A percentile compares a stretch with the other conserved stretches of the same genome.
Conservation (phyloP, 2,888 invertebrate genomes). For the Platycheirus albimanus region DNA sequence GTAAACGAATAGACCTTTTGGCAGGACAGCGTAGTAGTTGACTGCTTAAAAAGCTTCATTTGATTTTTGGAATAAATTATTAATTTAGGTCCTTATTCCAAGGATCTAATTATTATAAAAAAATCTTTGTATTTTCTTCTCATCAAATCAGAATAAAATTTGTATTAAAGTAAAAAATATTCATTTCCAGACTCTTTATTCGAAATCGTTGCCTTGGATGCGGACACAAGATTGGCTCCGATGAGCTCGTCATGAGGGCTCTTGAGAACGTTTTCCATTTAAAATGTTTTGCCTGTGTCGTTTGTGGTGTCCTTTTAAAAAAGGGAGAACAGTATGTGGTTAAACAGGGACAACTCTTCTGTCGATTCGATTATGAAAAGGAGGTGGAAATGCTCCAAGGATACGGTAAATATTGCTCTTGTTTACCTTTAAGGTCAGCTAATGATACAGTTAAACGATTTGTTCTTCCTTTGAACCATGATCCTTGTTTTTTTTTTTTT, state of each 20-base stretch:
- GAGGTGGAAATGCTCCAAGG: slow-evolving; percentile 89
- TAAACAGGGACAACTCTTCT: slow-evolving; percentile 90
- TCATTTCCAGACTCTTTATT: slow-evolving; percentile 86
- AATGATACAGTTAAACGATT: slow-evolving; percentile 45
- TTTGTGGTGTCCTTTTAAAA: slow-evolving; percentile 89
- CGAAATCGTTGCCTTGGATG: slow-evolving; percentile 89
- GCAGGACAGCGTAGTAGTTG: no score
- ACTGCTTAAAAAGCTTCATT: no score
- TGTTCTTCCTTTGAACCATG: not conserved
- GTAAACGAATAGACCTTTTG: no score
- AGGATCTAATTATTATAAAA: no score
- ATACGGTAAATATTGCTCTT: slow-evolving; percentile 81
- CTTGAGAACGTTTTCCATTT: slow-evolving; percentile 90
- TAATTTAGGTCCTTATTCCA: no score
- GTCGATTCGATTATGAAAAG: slow-evolving; percentile 91
- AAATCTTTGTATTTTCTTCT: no score
- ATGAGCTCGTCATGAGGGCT: slow-evolving; percentile 91
- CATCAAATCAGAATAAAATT: no score
- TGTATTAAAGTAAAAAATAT: not conserved
- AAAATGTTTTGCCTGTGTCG: slow-evolving; percentile 90
- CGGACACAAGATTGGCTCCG: slow-evolving; percentile 87
- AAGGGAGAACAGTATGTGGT: slow-evolving; percentile 92
- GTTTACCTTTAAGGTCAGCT: slow-evolving; percentile 20
- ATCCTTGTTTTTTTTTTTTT: slow-evolving; percentile 13
- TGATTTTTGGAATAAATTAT: no score